phyloP scores from a whole-genome alignment of 2,888 invertebrate genomes.

The Gortyna flavago region DNA sequence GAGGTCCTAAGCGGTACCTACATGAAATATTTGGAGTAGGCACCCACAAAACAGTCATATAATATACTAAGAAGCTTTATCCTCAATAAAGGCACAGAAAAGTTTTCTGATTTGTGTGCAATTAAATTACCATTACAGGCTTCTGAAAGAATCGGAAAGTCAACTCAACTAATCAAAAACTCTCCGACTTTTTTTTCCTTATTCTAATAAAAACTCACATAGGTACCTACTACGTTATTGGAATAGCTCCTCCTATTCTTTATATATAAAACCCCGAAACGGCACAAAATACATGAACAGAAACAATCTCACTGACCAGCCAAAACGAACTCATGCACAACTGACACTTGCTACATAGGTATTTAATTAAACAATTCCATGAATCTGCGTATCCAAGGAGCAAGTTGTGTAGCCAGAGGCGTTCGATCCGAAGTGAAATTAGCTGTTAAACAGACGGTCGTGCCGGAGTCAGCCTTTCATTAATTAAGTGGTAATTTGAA shows the following conservation, averaged over 20 bases:
- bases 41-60: not conserved
- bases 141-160: slow-evolving; percentile 4
- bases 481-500: slow-evolving; percentile 75
- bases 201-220: not conserved
- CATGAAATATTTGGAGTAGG: slow-evolving; percentile 10
- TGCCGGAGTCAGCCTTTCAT: slow-evolving; percentile 70
- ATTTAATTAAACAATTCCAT: slow-evolving; percentile 66
- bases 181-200: not conserved
- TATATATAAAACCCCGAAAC: slow-evolving; percentile 8
- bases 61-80: not conserved
- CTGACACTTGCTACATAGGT: slow-evolving; percentile 52
- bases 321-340: slow-evolving; percentile 35
- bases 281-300: slow-evolving; percentile 10
- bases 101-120: slow-evolving; percentile 9
- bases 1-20: not conserved
- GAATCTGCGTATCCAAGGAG: slow-evolving; percentile 54
- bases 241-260: not conserved
- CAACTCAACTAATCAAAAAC: slow-evolving; percentile 16
- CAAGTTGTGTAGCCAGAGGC: slow-evolving; percentile 60
- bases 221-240: not conserved
- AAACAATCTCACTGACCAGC: slow-evolving; percentile 16
- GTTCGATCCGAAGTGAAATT: slow-evolving; percentile 70
- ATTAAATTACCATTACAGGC: slow-evolving; percentile 17
- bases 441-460: slow-evolving; percentile 73
- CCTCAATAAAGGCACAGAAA: not conserved